Conservation (phyloP, 2,797 vertebrate species). For the Rallus crepitans region DNA sequence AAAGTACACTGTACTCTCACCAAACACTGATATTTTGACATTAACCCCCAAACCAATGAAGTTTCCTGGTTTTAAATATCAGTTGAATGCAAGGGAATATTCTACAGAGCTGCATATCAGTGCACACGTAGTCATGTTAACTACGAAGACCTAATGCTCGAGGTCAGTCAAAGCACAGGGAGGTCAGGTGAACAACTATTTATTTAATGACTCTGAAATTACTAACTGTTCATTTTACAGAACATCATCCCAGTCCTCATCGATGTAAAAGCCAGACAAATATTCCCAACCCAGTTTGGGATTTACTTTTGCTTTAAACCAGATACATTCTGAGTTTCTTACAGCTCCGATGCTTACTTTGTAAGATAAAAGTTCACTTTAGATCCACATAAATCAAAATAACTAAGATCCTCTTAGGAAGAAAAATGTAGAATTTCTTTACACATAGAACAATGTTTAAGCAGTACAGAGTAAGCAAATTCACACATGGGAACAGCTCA, state of each 20-base stretch:
- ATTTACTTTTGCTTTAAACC: background rate
- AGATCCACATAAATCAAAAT: slow-evolving; percentile 61
- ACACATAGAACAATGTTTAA: slow-evolving; percentile 50
- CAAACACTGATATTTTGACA: background rate
- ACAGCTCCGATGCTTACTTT: slow-evolving; percentile 28
- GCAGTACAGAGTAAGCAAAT: slow-evolving; percentile 61
- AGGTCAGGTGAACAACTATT: slow-evolving; percentile 54
- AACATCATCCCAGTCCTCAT: slow-evolving; percentile 39
- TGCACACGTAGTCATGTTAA: background rate
- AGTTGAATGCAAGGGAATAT: slow-evolving; percentile 13
- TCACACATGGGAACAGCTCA: slow-evolving; percentile 38
- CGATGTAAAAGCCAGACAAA: slow-evolving; percentile 57
- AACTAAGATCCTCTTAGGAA: slow-evolving; percentile 13
- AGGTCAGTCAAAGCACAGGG: slow-evolving; percentile 48
- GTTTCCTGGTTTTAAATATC: slow-evolving; percentile 10
- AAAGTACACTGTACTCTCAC: background rate
- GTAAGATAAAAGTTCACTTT: slow-evolving; percentile 61
- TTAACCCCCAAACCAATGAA: slow-evolving; percentile 11
- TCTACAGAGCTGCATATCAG: background rate
- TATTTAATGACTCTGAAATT: slow-evolving; percentile 64
- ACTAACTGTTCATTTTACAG: slow-evolving; percentile 66
- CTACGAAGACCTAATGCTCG: slow-evolving; percentile 62
- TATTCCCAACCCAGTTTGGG: slow-evolving; percentile 23
- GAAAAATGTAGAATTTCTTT: slow-evolving; percentile 46
- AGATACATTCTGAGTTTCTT: slow-evolving; percentile 58